These are phyloP conservation scores for Rhagophthalmus giganteus DNA, from an alignment of 2,888 invertebrate genomes.

Conservation along the genomic window DNA sequence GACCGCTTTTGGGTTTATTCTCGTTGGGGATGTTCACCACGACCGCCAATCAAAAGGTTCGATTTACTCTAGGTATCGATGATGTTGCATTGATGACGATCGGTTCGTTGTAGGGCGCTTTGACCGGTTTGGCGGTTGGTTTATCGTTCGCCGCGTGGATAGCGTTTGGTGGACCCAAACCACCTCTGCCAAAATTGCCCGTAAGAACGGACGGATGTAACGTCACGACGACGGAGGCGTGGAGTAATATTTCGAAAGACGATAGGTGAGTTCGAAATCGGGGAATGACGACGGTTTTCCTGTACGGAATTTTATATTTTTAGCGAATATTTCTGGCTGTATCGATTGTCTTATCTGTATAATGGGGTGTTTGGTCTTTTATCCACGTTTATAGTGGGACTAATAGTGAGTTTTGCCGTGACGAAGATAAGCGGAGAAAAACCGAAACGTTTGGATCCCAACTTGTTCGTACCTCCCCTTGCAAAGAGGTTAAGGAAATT, in stretches of 20 bases:
- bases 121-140: constrained; percentile 66
- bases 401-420: constrained; percentile 56
- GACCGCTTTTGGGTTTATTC: constrained; percentile 84
- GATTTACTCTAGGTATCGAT: no score
- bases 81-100: no score
- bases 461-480: constrained; percentile 62
- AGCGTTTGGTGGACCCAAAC: constrained; percentile 80
- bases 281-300: no score
- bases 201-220: constrained; percentile 63
- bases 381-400: constrained; percentile 59
- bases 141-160: constrained; percentile 77
- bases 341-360: constrained; percentile 74
- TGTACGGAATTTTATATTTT: no score
- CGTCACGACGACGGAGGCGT: constrained; percentile 28
- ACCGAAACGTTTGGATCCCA: constrained; percentile 57
- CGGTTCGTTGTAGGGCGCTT: constrained; percentile 67
- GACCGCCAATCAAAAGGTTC: constrained; percentile 70
- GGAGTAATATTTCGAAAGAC: no score
- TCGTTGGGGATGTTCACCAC: constrained; percentile 83
- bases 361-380: constrained; percentile 63
- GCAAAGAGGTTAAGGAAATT: constrained; percentile 54
- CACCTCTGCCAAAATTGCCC: constrained; percentile 61
- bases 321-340: constrained; percentile 65
- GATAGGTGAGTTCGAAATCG: constrained; percentile 1
- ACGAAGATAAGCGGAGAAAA: constrained; percentile 37